phyloP scores from a whole-genome alignment of 2,113 vertebrate genomes.

The Pelecanoides urinatrix region DNA sequence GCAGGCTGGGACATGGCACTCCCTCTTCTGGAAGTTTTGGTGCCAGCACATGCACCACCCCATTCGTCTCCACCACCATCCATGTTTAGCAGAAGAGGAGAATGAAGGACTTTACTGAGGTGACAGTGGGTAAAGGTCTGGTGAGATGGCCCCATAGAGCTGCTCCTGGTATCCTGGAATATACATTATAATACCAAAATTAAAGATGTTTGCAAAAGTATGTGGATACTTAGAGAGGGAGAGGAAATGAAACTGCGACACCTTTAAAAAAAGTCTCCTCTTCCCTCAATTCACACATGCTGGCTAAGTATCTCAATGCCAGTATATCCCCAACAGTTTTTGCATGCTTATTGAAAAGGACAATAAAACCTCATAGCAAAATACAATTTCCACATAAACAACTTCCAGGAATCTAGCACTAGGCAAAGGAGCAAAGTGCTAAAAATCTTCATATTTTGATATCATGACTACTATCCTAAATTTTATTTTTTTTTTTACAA shows the following conservation, averaged over 20 bases:
- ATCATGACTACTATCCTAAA: not conserved
- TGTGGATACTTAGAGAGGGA: not conserved
- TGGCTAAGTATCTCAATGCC: not conserved
- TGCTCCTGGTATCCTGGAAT: not conserved
- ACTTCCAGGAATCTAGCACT: not conserved
- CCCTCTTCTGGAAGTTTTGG: not conserved
- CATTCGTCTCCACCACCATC: not conserved
- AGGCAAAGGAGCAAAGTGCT: not conserved
- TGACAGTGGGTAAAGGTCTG: not conserved
- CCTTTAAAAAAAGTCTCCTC: not conserved
- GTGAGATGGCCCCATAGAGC: not conserved
- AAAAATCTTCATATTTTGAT: not conserved
- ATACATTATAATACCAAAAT: not conserved
- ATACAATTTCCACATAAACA: constrained; percentile 4
- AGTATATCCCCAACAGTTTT: not conserved
- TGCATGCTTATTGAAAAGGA: not conserved
- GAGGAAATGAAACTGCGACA: not conserved
- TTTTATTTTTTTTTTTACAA: not conserved
- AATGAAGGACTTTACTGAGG: not conserved
- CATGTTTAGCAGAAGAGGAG: not conserved
- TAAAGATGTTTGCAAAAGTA: not conserved
- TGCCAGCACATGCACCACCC: not conserved
- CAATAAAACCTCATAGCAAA: constrained; percentile 11
- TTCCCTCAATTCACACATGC: not conserved
- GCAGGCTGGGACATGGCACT: not conserved